These are phyloP conservation scores for Drosophila ogumai DNA, from an alignment of 1,140 invertebrate genomes.

Conservation along the genomic window DNA sequence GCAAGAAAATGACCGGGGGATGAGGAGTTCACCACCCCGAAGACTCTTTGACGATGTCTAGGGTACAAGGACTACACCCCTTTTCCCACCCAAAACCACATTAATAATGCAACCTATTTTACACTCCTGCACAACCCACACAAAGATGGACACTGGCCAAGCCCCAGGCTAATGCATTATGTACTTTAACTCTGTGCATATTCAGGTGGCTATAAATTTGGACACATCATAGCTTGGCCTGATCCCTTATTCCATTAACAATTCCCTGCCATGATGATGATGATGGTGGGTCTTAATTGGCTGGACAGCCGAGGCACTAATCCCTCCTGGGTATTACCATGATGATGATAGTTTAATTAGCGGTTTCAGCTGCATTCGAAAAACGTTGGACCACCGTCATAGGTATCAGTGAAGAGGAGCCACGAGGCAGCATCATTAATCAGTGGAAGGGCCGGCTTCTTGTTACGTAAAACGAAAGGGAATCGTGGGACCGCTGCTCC, in stretches of 20 bases:
- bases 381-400: neutral
- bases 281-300: conserved; percentile 13
- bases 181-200: conserved; percentile 6
- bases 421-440: conserved; percentile 62
- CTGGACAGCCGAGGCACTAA: conserved; percentile 21
- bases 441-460: conserved; percentile 32
- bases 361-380: conserved; percentile 14
- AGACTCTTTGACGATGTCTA: conserved; percentile 95
- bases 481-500: neutral
- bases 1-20: conserved; percentile 59
- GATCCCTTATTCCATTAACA: neutral
- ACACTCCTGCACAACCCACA: neutral
- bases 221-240: conserved; percentile 1
- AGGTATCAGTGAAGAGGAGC: neutral
- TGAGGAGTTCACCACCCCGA: conserved; percentile 88
- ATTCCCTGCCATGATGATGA: neutral
- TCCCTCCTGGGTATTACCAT: conserved; percentile 21
- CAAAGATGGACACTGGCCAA: neutral
- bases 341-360: conserved; percentile 48
- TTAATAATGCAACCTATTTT: conserved; percentile 22
- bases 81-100: neutral
- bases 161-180: conserved; percentile 9
- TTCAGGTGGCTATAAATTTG: conserved; percentile 11
- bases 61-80: neutral
- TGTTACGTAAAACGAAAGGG: conserved; percentile 36